Base-by-base conservation (phyloP, 1,140 invertebrate genomes). In the Papilio dardanus region DNA sequence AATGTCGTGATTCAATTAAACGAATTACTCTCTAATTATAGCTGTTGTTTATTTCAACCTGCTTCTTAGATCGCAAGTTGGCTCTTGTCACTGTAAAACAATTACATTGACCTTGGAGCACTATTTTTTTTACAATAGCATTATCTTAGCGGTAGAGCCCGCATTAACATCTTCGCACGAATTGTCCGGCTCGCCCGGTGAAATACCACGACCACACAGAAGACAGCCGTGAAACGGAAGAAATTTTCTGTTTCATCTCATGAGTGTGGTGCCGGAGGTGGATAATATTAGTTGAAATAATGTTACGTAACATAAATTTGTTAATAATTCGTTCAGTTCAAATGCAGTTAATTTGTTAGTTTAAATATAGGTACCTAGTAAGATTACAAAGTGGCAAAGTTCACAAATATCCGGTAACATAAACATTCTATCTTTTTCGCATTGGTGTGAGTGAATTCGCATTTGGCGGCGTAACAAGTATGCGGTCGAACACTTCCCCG, bases 391-490 rank as follows among this genome's bases (percentile, higher is more conserved):
- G 2, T 12, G 21, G 3, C 21, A 8, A 54, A 54, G 50, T 54
- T 28, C 19, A 54, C 7, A 21, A 21, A 10, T 10, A 1, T 0
- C 24, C 8, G 19, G 19, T 24, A 24, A 54, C 21, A 54, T 62
- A 16, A 62, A 62, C 1, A 62, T 62, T 62, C 12, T 62, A 28
- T 10, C 12, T 28, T 24, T n/a, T 28, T 24, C 54, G 2, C 10
- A n/a, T 16, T 46, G 54, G 54, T 28, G 54, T 28, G 54, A 12
- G 21, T 62, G 21, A 21, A 69, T 33, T 40, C 33, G 67, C 67
- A 69, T 69, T 69, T 69, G 67, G 67, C 67, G 16, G 31, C 19
- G 7, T 69, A 37, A 69, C 67, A 69, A 69, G 50, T 54, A 24
- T 54, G 50, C 21, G 19, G 50, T 8, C 42, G n/a, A n/a, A 19